Conservation (phyloP, 2,113 vertebrate species). For the Tricholaema leucomelas region DNA sequence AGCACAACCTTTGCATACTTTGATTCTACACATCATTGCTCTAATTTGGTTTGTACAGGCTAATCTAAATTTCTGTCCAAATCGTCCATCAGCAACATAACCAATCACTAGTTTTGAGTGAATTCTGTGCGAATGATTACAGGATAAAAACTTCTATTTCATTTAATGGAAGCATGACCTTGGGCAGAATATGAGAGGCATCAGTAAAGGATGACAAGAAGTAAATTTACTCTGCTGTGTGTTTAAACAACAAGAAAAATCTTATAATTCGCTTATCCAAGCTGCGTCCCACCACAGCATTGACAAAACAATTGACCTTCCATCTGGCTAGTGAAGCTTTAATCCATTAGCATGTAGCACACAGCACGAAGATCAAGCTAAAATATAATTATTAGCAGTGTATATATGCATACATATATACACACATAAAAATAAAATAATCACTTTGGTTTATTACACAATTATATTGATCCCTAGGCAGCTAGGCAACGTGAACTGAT, state of each 20-base stretch:
- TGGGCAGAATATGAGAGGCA: neutral
- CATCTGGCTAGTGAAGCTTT: neutral
- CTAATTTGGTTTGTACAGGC: neutral
- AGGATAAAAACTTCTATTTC: neutral
- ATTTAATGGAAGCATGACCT: neutral
- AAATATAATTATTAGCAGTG: constrained; percentile 12
- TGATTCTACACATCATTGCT: neutral
- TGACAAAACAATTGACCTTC: neutral
- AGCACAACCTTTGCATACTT: neutral
- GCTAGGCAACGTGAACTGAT: neutral
- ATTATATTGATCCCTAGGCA: neutral
- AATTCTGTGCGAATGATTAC: neutral
- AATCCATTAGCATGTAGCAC: neutral
- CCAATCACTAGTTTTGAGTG: neutral
- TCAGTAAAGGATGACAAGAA: neutral
- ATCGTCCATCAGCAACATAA: neutral
- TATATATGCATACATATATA: neutral
- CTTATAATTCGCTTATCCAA: neutral
- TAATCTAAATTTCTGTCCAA: neutral
- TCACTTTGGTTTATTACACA: neutral
- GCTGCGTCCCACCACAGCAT: neutral
- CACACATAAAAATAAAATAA: neutral
- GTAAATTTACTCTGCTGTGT: neutral
- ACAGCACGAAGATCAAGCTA: neutral
- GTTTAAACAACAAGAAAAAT: neutral